A percentile compares a stretch with the other conserved stretches of the same genome.
phyloP scores from a whole-genome alignment of 2,888 invertebrate genomes.

The Pollenia labialis region DNA sequence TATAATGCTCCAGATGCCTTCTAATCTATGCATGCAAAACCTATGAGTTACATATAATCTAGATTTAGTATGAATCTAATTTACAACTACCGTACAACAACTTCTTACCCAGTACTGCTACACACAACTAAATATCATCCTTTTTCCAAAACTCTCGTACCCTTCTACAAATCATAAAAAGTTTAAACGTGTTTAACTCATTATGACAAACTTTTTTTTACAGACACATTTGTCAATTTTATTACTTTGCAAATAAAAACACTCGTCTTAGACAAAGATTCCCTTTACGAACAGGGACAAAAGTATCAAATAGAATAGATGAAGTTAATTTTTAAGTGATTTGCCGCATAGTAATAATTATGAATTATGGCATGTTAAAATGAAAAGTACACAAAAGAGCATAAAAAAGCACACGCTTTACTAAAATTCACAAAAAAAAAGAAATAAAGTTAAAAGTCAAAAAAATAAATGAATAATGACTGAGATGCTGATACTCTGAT shows the following conservation, averaged over 20 bases:
- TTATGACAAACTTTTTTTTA: constrained; percentile 65
- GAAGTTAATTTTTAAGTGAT: constrained; percentile 72
- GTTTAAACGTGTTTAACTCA: constrained; percentile 57
- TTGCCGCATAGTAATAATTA: constrained; percentile 74
- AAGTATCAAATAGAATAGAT: constrained; percentile 39
- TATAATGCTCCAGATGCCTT: too few species aligned
- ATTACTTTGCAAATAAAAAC: constrained; percentile 51
- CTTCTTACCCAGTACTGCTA: too few species aligned
- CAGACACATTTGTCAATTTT: constrained; percentile 73
- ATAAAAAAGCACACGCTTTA: not conserved
- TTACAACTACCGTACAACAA: too few species aligned
- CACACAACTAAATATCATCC: not conserved
- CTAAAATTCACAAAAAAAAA: constrained; percentile 10
- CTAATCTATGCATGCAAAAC: too few species aligned
- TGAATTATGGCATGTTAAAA: constrained; percentile 69
- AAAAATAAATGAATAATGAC: constrained; percentile 52
- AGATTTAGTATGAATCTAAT: too few species aligned
- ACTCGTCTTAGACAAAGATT: not conserved
- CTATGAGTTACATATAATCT: too few species aligned
- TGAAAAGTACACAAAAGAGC: constrained; percentile 21
- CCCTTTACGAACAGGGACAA: not conserved
- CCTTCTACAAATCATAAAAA: constrained; percentile 25
- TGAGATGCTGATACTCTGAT: constrained; percentile 44
- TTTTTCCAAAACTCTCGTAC: not conserved
- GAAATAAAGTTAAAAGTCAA: not conserved